Evolutionary conservation across 2,888 invertebrate genomes (phyloP), one percentile per base, ranked within the genome.

Genomic region (Chelonus formosanus): DNA sequence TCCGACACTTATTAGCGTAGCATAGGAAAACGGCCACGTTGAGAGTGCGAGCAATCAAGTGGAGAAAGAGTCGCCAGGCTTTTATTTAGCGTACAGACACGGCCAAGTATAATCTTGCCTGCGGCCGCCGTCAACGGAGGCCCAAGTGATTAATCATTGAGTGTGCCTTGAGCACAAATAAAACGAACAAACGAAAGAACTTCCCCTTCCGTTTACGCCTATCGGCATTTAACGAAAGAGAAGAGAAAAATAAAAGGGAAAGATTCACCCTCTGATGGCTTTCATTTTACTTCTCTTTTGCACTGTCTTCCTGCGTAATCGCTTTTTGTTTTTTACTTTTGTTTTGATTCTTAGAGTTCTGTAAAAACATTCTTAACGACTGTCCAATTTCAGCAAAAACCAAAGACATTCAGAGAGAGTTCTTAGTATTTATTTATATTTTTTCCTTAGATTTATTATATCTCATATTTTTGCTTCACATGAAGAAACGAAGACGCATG

Each of bases 401-500:
- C 20, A 4, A 8, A 56, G 53, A 53, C 35, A 34, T 53, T 53
- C 10, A 20, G 20, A 34, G 36, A 54, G 36, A n/a, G 36, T 36
- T 8, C 36, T 54, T 36, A 36, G 35, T 40, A 36, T 31, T 45
- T 63, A 7, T 47, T 53, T 32, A 8, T 47, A 53, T 40, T 34
- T 64, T 64, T 54, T 32, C 6, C 20, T 20, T 20, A 20, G 20
- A 20, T 36, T 44, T 34, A 7, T 59, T 7, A 48, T 35, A 48
- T 36, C n/a, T 7, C n/a, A 0, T n/a, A 48, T 59, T 56, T 53
- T 40, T 63, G 67, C 67, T 67, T 68, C 70, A 69, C 68, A 67
- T 63, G 67, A 67, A 71, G 54, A 64, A 71, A 63, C 70, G 71
- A 70, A 57, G 63, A 69, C 60, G 54, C 52, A 63, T 36, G 34